Evolutionary conservation across 1,140 invertebrate genomes (phyloP).

Genomic region (Vanessa tameamea): DNA sequence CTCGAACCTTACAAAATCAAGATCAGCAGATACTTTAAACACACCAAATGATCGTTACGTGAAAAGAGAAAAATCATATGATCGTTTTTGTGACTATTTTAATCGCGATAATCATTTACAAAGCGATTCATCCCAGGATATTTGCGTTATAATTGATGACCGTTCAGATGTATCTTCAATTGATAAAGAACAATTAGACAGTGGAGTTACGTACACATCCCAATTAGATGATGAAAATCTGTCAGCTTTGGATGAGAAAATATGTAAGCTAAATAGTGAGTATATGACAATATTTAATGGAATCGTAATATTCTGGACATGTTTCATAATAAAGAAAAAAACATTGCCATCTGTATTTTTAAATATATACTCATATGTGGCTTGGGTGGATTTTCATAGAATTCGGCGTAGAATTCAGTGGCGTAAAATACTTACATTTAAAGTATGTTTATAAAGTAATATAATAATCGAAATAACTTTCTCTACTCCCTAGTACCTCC

Average conservation of each 20-base stretch:
- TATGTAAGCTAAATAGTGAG: conserved; percentile 16
- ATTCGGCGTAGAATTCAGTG: no score
- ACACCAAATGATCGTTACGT: background rate
- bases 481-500: no score
- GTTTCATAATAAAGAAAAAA: no score
- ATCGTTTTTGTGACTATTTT: conserved; percentile 20
- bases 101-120: conserved; percentile 14
- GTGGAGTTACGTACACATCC: background rate
- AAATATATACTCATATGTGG: no score
- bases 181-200: conserved; percentile 11
- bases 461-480: no score
- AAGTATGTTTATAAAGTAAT: no score
- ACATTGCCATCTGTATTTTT: no score
- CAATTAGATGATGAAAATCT: background rate
- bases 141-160: conserved; percentile 17
- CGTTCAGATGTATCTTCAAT: conserved; percentile 13
- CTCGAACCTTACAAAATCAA: conserved; percentile 5
- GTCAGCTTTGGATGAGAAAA: conserved; percentile 11
- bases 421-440: no score
- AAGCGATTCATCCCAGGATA: conserved; percentile 22
- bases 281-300: background rate
- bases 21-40: conserved; percentile 7
- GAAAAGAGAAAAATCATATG: conserved; percentile 7
- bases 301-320: background rate
- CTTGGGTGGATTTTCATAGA: no score